Conservation (phyloP, 2,888 invertebrate species). For the Lasioglossum oenotherae region DNA sequence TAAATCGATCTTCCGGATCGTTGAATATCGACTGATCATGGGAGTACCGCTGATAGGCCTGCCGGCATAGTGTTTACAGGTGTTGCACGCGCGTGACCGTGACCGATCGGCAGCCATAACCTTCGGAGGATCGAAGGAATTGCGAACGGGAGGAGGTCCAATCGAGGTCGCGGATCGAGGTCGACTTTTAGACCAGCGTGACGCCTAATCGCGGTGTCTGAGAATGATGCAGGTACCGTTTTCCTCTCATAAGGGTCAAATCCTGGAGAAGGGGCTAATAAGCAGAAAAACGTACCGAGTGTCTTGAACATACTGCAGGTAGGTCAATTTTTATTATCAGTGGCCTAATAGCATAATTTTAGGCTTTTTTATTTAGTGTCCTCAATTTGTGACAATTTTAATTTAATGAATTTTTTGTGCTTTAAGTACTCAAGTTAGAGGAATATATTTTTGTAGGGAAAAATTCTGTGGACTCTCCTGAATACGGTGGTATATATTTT, state of each 20-base stretch:
- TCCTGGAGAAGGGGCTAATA: conserved; percentile 14
- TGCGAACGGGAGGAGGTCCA: conserved; percentile 47
- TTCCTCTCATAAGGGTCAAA: conserved; percentile 46
- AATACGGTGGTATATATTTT: not conserved
- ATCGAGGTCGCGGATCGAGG: conserved; percentile 78
- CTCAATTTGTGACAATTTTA: not conserved
- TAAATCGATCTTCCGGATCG: not conserved
- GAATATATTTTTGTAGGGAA: not conserved
- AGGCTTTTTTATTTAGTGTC: not conserved
- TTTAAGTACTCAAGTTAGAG: not conserved
- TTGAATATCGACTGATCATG: not conserved
- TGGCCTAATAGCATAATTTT: not conserved
- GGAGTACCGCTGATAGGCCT: not conserved
- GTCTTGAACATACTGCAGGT: not conserved
- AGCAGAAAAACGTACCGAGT: conserved; percentile 18
- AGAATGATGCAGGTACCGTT: conserved; percentile 70
- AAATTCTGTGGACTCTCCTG: not conserved
- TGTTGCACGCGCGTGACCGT: not conserved
- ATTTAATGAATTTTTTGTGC: not conserved
- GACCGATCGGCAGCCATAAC: conserved; percentile 4
- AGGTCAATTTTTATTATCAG: not conserved
- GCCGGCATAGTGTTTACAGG: not conserved
- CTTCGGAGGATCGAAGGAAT: conserved; percentile 21
- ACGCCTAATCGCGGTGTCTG: conserved; percentile 61
- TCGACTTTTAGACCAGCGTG: conserved; percentile 72